Base-by-base conservation (phyloP, 2,797 vertebrate species). In the Philypnodon macrostomus region DNA sequence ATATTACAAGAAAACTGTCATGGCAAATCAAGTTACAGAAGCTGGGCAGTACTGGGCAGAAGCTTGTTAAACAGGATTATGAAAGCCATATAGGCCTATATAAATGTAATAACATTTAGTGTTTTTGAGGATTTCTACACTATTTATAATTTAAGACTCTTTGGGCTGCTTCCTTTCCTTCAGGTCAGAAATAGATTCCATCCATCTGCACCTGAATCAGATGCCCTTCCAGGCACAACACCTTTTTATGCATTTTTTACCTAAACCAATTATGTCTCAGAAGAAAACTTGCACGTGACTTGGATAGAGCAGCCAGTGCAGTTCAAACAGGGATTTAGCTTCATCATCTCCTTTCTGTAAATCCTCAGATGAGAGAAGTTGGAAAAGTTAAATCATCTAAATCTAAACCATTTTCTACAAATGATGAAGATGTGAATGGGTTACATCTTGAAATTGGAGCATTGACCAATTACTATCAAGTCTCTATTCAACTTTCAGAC, bases 341-440 rank as follows among this genome's bases (percentile, higher is more conserved):
- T 65, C 44, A 54, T 60, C 48, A 42, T 35, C 12, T 40, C 19
- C 23, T 18, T n/a, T n/a, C 17, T 27, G 31, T 67, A 53, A 64
- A 62, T 35, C 58, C 48, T 31, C 9, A 31, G 47, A 54, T 8
- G 40, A 18, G 50, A 35, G 8, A 14, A 31, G 33, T 62, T 50
- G 21, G 39, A 44, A 62, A 55, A 26, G 35, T 54, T 14, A 61
- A 24, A 29, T 38, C 56, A 67, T 63, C 29, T 11, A 39, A 53
- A 12, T 41, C 11, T 33, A 17, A 54, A 29, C 47, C 6, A 31
- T 58, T 49, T 50, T 27, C 29, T 35, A 52, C 23, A 47, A 53
- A 27, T 41, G 41, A 0, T 42, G 21, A 56, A 15, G 9, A 36
- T n/a, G 7, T 38, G 12, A 38, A 21, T 21, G 36, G 7, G 18